Percentiles rank a stretch among this genome's conserved stretches.
These are phyloP conservation scores for Cosmorhoe ocellata DNA, from an alignment of 2,888 invertebrate genomes.

Conservation along the genomic window DNA sequence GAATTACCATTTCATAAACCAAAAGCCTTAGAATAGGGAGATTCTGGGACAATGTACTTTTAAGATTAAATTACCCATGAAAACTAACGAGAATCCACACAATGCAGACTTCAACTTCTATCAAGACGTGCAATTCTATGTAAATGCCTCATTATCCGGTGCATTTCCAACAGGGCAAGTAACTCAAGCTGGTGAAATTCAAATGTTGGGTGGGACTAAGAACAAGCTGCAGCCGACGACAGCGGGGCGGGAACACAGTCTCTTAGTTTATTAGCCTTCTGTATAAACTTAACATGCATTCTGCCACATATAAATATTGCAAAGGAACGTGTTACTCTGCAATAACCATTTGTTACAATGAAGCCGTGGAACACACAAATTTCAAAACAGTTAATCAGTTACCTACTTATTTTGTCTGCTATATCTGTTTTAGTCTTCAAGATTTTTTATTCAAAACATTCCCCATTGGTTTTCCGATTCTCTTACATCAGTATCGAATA, in stretches of 20 bases:
- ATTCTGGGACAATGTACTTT: too few species aligned
- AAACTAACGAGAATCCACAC: constrained; percentile 10
- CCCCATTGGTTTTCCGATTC: background rate
- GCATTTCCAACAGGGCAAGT: constrained; percentile 23
- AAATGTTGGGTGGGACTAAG: constrained; percentile 20
- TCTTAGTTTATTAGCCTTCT: constrained; percentile 27
- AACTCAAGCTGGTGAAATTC: constrained; percentile 25
- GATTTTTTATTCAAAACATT: too few species aligned
- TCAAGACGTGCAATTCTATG: constrained; percentile 22
- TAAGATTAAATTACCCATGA: too few species aligned
- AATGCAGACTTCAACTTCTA: constrained; percentile 16
- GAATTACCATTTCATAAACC: too few species aligned
- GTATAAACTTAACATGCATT: constrained; percentile 20
- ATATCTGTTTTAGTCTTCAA: too few species aligned
- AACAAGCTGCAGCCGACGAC: constrained; percentile 20
- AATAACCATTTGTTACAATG: constrained; percentile 9
- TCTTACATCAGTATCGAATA: constrained; percentile 1
- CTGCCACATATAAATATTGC: constrained; percentile 14
- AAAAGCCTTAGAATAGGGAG: too few species aligned
- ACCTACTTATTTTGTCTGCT: too few species aligned
- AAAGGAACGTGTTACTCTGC: constrained; percentile 9
- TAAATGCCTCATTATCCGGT: constrained; percentile 25
- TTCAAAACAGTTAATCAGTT: too few species aligned
- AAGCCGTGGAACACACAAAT: constrained; percentile 6
- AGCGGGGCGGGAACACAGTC: constrained; percentile 15